phyloP scores from a whole-genome alignment of 1,140 invertebrate genomes.

The Ephestia elutella region DNA sequence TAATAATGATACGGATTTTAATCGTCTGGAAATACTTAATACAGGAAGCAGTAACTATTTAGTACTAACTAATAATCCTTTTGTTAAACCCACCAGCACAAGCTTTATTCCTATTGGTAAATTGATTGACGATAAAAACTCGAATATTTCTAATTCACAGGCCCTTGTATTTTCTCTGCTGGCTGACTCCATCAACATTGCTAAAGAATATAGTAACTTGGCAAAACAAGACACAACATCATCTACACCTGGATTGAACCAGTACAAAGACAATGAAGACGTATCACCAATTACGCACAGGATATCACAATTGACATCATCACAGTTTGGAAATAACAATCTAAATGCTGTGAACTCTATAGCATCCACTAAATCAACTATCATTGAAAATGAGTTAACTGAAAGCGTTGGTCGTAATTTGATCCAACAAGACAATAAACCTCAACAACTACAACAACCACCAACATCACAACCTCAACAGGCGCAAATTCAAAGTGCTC shows the following conservation, averaged over 20 bases:
- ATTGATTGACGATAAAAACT: constrained; percentile 44
- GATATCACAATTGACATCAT: constrained; percentile 53
- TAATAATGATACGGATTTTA: constrained; percentile 30
- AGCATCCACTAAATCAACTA: constrained; percentile 7
- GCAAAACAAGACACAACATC: constrained; percentile 37
- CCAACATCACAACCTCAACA: neutral
- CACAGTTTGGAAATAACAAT: constrained; percentile 44
- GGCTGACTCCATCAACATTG: constrained; percentile 59
- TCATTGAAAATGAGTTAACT: neutral
- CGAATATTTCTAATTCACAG: constrained; percentile 64
- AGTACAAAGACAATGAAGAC: constrained; percentile 38
- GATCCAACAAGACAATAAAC: neutral
- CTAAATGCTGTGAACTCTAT: constrained; percentile 17
- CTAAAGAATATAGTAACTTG: constrained; percentile 54
- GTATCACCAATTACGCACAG: constrained; percentile 44
- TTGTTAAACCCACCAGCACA: constrained; percentile 21
- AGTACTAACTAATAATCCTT: constrained; percentile 47
- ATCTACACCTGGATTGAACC: constrained; percentile 27
- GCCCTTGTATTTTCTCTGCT: constrained; percentile 60
- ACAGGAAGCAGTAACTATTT: constrained; percentile 60
- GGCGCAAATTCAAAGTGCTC: neutral
- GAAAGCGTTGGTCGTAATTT: constrained; percentile 1
- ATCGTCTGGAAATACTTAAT: constrained; percentile 60
- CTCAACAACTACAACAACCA: neutral
- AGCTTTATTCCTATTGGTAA: constrained; percentile 51